Conservation (phyloP, 1,140 invertebrate species). For the Apis mellifera region Amel_HAv3.1 CM009933.2:3376001-3376500, state of each 20-base stretch:
- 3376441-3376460: conserved; percentile 31
- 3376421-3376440: conserved; percentile 45
- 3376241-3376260: too few relatives aligned
- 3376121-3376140: not conserved
- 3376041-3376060: too few relatives aligned
- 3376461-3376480: conserved; percentile 16
- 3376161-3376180: not conserved
- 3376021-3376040: not conserved
- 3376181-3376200: not conserved
- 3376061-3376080: too few relatives aligned
- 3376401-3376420: conserved; percentile 37
- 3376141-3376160: not conserved
- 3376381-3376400: conserved; percentile 48
- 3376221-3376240: too few relatives aligned
- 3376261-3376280: not conserved
- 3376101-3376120: too few relatives aligned
- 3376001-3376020: not conserved
- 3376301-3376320: not conserved
- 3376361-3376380: not conserved
- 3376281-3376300: conserved; percentile 5
- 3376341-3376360: not conserved
- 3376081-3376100: conserved; percentile 4
- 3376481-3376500: conserved; percentile 7
- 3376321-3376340: not conserved
- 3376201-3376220: conserved; percentile 7